These are phyloP conservation scores for Cantharis lateralis DNA, from an alignment of 2,888 invertebrate genomes.

Conservation along the genomic window DNA sequence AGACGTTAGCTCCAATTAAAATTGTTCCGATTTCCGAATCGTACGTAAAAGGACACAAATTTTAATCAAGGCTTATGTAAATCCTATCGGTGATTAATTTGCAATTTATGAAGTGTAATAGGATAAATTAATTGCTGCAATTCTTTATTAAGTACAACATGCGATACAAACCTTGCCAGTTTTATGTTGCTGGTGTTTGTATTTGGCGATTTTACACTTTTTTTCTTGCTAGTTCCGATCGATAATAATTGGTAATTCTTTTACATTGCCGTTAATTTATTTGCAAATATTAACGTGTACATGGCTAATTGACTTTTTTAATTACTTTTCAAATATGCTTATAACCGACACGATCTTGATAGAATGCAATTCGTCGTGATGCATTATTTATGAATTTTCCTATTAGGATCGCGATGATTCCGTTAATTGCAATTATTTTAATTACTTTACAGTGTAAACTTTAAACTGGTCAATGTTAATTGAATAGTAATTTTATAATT, in stretches of 20 bases:
- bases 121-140: conserved; percentile 21
- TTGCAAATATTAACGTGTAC: conserved; percentile 2
- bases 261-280: conserved; percentile 11
- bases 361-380: background rate
- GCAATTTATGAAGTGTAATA: conserved; percentile 17
- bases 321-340: conserved; percentile 2
- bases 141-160: conserved; percentile 16
- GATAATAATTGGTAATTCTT: conserved; percentile 9
- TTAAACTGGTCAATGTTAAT: background rate
- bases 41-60: conserved; percentile 12
- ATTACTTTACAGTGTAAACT: background rate
- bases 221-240: background rate
- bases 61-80: conserved; percentile 23
- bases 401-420: background rate
- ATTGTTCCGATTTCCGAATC: conserved; percentile 6
- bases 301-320: conserved; percentile 10
- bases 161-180: conserved; percentile 9
- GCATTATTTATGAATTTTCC: background rate
- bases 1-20: background rate
- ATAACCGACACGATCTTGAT: background rate
- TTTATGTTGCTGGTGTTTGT: conserved; percentile 5
- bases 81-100: conserved; percentile 17
- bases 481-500: background rate
- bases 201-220: conserved; percentile 12
- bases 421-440: background rate